Evolutionary conservation across 2,888 invertebrate species (phyloP), one percentile per base, ranked within the genome.

Genomic region (Drosophila neonasuta): DNA sequence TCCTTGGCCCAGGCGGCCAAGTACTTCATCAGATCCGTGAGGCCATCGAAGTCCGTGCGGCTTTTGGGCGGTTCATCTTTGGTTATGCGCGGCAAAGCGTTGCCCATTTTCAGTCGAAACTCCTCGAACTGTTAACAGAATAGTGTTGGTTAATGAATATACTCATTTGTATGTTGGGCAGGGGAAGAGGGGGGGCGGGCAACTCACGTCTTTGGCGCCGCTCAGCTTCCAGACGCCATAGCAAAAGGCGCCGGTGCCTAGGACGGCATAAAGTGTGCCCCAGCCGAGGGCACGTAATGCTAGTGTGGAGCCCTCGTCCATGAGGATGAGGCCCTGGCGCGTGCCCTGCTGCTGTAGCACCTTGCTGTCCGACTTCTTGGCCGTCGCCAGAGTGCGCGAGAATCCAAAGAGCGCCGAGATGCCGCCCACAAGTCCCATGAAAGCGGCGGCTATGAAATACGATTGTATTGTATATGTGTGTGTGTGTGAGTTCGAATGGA

Each of bases 191-290:
- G 24, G 6, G 24, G 24, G 24, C 15, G 6, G 24, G 6, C 24
- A 24, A 24, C 62, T 24, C 92, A 97, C 96, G 92, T 95, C 94
- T 85, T 93, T 93, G 24, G 97, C 97, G 59, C 97, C 97, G 42
- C 97, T 95, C 11, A 97, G 87, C 91, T 97, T 97, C 96, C 97
- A 98, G 65, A 97, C 93, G 10, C 94, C 94, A 90, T 94, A 97
- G 88, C 95, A 96, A 56, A 98, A 90, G 52, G 95, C 90, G 8
- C 96, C 94, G 59, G 97, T 96, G 0, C 97, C 97, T 36, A 95
- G 92, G n/a, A 97, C 91, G 0, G 98, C 97, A 91, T 96, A 97
- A 0, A 97, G 74, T 0, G 96, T 95, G 2, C 97, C 98, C 95
- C 96, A 96, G 7, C 95, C 96, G 0, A 98, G 92, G 0, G 98